Percentiles rank a stretch among this genome's conserved stretches.
These are phyloP conservation scores for Aelia acuminata DNA, from an alignment of 2,888 invertebrate species.

Conservation along the genomic window DNA sequence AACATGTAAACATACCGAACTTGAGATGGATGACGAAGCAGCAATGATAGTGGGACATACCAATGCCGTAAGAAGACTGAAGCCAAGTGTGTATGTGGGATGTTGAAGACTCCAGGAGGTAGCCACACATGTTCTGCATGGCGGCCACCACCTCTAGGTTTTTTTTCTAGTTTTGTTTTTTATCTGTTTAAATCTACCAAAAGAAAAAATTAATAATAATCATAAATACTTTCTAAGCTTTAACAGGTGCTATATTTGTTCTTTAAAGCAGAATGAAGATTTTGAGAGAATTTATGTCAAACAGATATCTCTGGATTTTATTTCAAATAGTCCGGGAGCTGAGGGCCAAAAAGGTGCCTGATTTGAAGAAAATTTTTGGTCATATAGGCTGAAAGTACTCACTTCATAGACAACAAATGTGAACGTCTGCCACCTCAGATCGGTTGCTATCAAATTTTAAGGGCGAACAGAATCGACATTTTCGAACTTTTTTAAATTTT, in stretches of 20 bases:
- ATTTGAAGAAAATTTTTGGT: too few species aligned
- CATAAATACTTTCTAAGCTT: constrained; percentile 5
- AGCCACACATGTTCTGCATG: constrained; percentile 18
- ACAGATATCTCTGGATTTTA: too few species aligned
- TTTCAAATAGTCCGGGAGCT: too few species aligned
- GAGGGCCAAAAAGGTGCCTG: too few species aligned
- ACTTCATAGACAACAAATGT: too few species aligned
- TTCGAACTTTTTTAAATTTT: too few species aligned
- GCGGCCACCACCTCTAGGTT: constrained; percentile 39
- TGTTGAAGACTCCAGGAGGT: constrained; percentile 31
- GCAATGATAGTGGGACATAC: constrained; percentile 34
- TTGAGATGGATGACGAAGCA: constrained; percentile 17
- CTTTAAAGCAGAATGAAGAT: not conserved
- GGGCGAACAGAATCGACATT: too few species aligned
- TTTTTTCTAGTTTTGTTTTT: too few species aligned
- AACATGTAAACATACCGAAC: not conserved
- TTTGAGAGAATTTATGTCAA: not conserved
- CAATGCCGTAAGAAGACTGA: constrained; percentile 1
- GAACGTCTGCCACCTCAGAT: too few species aligned
- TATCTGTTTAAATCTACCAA: constrained; percentile 15
- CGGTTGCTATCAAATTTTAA: too few species aligned
- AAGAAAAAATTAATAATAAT: not conserved
- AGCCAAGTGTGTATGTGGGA: too few species aligned
- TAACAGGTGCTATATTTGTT: constrained; percentile 35
- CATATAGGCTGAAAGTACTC: too few species aligned